These are phyloP conservation scores for Paratilapia polleni DNA, from an alignment of 2,113 vertebrate species.

Conservation along the genomic window DNA sequence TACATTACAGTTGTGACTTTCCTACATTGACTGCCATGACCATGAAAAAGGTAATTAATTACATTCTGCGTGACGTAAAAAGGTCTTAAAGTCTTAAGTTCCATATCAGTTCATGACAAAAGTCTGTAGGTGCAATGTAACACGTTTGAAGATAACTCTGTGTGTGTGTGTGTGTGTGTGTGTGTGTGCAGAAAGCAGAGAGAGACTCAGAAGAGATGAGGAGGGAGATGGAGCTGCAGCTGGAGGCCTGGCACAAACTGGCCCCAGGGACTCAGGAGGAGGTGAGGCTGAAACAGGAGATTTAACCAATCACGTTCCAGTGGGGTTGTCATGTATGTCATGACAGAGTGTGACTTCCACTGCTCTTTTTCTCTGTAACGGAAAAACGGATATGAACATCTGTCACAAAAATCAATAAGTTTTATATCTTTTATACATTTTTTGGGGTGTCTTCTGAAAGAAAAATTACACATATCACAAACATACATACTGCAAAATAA, in stretches of 20 bases:
- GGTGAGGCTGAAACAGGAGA: conserved; percentile 70
- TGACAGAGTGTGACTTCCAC: not conserved
- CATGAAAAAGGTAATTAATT: not conserved
- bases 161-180: not conserved
- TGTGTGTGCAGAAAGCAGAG: conserved; percentile 72
- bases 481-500: fast-evolving
- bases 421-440: not conserved
- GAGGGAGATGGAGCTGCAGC: conserved; percentile 90
- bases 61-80: not conserved
- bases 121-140: not conserved
- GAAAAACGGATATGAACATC: not conserved
- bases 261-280: conserved; percentile 84
- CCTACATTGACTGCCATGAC: fast-evolving
- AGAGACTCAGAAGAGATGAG: conserved; percentile 87
- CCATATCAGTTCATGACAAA: not conserved
- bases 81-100: not conserved
- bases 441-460: not conserved
- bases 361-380: not conserved
- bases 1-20: not conserved
- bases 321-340: not conserved
- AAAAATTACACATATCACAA: not conserved
- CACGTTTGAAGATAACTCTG: not conserved
- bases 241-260: conserved; percentile 89
- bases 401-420: not conserved
- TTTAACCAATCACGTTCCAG: not conserved